Conservation (phyloP, 2,797 vertebrate species). For the Arremon aurantiirostris region DNA sequence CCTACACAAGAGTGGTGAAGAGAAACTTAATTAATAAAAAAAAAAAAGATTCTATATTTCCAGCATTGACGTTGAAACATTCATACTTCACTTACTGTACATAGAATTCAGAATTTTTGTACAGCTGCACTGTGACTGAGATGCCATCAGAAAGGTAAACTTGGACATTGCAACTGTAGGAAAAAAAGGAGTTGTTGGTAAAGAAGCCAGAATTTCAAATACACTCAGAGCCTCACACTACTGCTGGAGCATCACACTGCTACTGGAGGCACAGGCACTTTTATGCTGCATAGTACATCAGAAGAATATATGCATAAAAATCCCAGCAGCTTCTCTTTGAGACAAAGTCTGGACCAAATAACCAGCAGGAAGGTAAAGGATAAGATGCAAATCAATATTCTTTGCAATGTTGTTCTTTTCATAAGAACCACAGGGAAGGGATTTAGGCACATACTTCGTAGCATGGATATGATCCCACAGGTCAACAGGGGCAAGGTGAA, state of each 20-base stretch:
- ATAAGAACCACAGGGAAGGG: not conserved
- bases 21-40: not conserved
- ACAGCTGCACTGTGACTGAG: not conserved
- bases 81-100: not conserved
- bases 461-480: not conserved
- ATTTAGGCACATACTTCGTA: not conserved
- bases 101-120: not conserved
- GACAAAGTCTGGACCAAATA: not conserved
- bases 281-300: not conserved
- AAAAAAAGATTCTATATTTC: not conserved
- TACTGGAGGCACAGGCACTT: not conserved
- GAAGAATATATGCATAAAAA: not conserved
- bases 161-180: not conserved
- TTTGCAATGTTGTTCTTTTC: not conserved
- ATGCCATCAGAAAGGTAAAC: not conserved
- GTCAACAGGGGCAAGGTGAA: not conserved
- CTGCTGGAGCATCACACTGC: not conserved
- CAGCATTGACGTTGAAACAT: not conserved
- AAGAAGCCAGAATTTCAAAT: not conserved
- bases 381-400: not conserved
- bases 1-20: conserved; percentile 1
- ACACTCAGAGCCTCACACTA: not conserved
- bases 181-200: not conserved
- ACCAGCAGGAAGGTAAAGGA: not conserved
- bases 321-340: not conserved